Evolutionary conservation across 2,113 vertebrate genomes (phyloP).

Genomic region (Nyctereutes procyonoides): DNA sequence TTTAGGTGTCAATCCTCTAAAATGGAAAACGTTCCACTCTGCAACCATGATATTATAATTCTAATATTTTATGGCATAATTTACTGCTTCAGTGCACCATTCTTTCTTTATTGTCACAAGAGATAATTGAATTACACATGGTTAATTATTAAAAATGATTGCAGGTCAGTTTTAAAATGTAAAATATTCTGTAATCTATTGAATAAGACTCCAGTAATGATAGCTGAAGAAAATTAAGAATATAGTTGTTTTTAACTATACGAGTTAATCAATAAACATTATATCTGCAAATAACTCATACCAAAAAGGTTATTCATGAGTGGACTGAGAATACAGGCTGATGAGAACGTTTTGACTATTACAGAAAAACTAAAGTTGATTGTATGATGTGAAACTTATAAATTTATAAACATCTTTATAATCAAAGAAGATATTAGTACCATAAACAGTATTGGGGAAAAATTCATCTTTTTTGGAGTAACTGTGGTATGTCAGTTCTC

Average conservation of each 20-base stretch:
- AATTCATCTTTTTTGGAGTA: slow-evolving; percentile 20
- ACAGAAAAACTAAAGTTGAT: slow-evolving; percentile 26
- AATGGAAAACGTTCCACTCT: background rate
- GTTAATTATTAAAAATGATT: slow-evolving; percentile 46
- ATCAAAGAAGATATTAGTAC: background rate
- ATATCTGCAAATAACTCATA: slow-evolving; percentile 29
- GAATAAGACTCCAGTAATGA: background rate
- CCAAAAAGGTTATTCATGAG: background rate
- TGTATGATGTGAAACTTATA: slow-evolving; percentile 10
- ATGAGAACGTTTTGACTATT: background rate
- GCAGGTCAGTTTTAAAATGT: slow-evolving; percentile 20
- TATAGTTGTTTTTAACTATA: slow-evolving; percentile 45
- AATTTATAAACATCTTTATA: background rate
- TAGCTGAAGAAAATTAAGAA: slow-evolving; percentile 44
- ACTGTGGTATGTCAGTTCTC: background rate
- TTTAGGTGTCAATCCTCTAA: slow-evolving; percentile 17
- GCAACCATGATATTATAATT: background rate
- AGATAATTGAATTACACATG: slow-evolving; percentile 38
- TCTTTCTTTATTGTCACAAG: slow-evolving; percentile 30
- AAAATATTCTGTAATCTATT: background rate
- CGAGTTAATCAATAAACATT: slow-evolving; percentile 16
- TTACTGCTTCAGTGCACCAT: background rate
- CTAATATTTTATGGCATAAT: background rate
- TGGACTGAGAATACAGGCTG: background rate
- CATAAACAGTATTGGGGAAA: background rate